These are phyloP conservation scores for Dendronephthya gigantea DNA, from an alignment of 64 coral and sea anemone genomes.

Conservation along the genomic window DNA sequence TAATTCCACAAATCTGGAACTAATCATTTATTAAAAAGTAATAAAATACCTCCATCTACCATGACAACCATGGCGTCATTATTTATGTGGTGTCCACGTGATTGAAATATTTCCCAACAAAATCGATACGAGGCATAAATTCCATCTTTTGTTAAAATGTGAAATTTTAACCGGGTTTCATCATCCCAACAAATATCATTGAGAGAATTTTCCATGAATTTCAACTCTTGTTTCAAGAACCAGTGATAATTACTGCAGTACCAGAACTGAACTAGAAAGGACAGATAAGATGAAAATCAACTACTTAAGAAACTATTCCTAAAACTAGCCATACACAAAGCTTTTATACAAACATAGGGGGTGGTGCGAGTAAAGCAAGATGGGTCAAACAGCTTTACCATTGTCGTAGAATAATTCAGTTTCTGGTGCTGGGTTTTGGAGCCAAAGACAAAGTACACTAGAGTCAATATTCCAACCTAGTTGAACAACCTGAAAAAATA, in stretches of 20 bases:
- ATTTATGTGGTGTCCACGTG: constrained; percentile 40
- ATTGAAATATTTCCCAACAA: constrained; percentile 77
- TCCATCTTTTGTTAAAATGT: constrained; percentile 66
- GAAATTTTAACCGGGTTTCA: constrained; percentile 53
- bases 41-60: constrained; percentile 81
- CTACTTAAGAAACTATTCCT: not conserved
- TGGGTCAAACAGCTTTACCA: constrained; percentile 23
- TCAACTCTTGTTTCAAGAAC: constrained; percentile 84
- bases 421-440: not conserved
- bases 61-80: constrained; percentile 75
- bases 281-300: not conserved
- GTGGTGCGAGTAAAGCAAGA: not conserved
- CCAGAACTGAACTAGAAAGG: constrained; percentile 74
- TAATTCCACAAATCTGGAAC: no score
- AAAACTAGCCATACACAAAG: not conserved
- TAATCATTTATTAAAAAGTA: no score
- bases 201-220: constrained; percentile 46
- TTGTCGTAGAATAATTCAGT: constrained; percentile 37
- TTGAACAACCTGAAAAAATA: constrained; percentile 57
- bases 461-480: constrained; percentile 75
- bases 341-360: not conserved
- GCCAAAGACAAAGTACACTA: constrained; percentile 56
- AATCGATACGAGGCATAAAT: constrained; percentile 68
- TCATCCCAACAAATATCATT: constrained; percentile 67
- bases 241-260: constrained; percentile 92